Evolutionary conservation across 1,140 invertebrate genomes (phyloP), one percentile per base, ranked within the genome.

Genomic region (Lucilia cuprina): DNA sequence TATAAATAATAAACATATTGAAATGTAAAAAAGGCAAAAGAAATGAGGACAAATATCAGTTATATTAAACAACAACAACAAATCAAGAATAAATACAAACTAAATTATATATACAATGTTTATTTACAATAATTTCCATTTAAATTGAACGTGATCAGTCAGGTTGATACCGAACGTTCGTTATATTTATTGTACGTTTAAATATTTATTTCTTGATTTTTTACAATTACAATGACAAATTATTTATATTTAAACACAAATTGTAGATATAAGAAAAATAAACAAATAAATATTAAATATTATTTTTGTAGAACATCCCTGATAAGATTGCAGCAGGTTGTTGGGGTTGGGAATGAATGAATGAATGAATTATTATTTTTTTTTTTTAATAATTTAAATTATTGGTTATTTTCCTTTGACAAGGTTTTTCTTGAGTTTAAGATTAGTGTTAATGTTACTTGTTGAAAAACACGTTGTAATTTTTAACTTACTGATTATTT

Each of bases 111-210:
- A 35, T 75, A 78, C 75, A 78, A 78, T 78, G 35, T 78, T 78
- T 78, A 78, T 78, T 78, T 78, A 78, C 75, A 78, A 78, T 78
- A 78, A 78, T 78, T 78, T 78, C 75, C 75, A 78, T 78, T 78
- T 78, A 78, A 78, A 78, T 78, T 78, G 34, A 78, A 78, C 75
- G 75, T 78, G 75, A 78, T 78, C 75, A 78, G 75, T 78, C 75
- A 78, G 75, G 75, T 78, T 78, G 35, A 47, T 47, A 78, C 21
- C 65, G 19, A 70, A 7, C 55, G 55, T 30, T 30, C 55, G 55
- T 30, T 30, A 30, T 30, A 30, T 30, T 21, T 21, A 70, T 65
- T 65, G 17, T 55, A 2, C 17, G 50, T 77, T 34, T 77, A 77
- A 75, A 78, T 78, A 78, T 41, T 47, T 41, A 34, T 34, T 34